phyloP scores from a whole-genome alignment of 2,888 invertebrate genomes.

The Drosophila prolongata region DNA sequence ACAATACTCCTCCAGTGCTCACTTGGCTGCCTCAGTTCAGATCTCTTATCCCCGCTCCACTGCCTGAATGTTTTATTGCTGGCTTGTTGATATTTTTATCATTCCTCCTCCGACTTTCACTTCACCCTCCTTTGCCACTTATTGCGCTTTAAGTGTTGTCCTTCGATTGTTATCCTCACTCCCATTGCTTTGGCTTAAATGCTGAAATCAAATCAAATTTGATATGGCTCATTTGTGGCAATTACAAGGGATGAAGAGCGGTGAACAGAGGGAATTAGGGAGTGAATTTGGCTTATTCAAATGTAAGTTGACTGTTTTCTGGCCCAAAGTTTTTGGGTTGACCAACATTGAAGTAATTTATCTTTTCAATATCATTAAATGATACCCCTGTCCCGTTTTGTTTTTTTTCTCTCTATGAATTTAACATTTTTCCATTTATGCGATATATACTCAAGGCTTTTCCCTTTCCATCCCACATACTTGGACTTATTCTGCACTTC shows the following conservation, averaged over 20 bases:
- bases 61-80: slow-evolving; percentile 63
- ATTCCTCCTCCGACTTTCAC: slow-evolving; percentile 22
- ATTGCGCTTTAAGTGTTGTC: slow-evolving; percentile 53
- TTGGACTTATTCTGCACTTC: slow-evolving; percentile 15
- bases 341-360: slow-evolving; percentile 23
- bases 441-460: slow-evolving; percentile 48
- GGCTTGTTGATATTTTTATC: slow-evolving; percentile 71
- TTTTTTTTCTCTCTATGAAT: not conserved
- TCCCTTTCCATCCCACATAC: not conserved
- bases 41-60: slow-evolving; percentile 26
- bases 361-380: slow-evolving; percentile 22
- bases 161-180: slow-evolving; percentile 31
- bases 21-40: slow-evolving; percentile 55
- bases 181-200: slow-evolving; percentile 31
- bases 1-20: slow-evolving; percentile 64
- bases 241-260: slow-evolving; percentile 19
- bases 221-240: slow-evolving; percentile 56
- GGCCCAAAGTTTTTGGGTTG: slow-evolving; percentile 6
- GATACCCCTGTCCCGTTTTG: slow-evolving; percentile 34
- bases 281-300: slow-evolving; percentile 9
- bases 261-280: slow-evolving; percentile 16
- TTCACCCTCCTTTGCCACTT: slow-evolving; percentile 16
- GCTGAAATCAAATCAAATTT: slow-evolving; percentile 64
- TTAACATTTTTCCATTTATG: slow-evolving; percentile 64
- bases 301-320: not conserved